Percentiles rank a stretch among this genome's conserved stretches.
Conservation (phyloP, 2,797 vertebrate genomes). For the Hypotaenidia okinawae region DNA sequence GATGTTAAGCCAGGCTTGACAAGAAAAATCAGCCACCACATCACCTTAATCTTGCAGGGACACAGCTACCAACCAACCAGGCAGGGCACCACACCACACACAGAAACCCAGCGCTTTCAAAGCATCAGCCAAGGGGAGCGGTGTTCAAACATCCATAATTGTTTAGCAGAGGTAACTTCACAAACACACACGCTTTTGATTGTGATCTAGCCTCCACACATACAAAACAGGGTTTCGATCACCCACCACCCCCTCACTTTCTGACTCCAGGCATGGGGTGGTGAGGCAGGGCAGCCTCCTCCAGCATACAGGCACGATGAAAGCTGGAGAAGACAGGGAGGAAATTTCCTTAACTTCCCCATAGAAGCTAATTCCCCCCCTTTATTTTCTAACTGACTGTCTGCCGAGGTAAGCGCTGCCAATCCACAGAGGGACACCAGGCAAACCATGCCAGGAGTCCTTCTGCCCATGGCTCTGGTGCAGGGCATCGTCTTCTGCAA, state of each 20-base stretch:
- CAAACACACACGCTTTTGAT: background rate
- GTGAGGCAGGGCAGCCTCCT: background rate
- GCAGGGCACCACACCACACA: accelerated
- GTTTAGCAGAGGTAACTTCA: background rate
- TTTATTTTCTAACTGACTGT: background rate
- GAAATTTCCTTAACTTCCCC: background rate
- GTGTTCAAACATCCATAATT: background rate
- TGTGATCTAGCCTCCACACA: background rate
- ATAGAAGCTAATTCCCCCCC: background rate
- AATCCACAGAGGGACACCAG: background rate
- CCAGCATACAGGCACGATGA: accelerated
- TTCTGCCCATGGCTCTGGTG: background rate
- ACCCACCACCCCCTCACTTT: background rate
- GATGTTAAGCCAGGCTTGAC: background rate
- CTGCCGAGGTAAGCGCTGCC: background rate
- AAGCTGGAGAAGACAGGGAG: background rate
- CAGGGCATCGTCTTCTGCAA: background rate
- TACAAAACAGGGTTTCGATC: background rate
- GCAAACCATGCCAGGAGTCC: background rate
- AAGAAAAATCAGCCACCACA: background rate
- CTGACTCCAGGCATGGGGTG: background rate
- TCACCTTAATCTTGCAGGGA: background rate
- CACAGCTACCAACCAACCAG: background rate
- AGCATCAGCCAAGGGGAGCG: background rate
- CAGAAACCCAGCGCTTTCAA: background rate